These are phyloP conservation scores for Cetoscarus ocellatus DNA, from an alignment of 2,797 vertebrate genomes.

Conservation along the genomic window DNA sequence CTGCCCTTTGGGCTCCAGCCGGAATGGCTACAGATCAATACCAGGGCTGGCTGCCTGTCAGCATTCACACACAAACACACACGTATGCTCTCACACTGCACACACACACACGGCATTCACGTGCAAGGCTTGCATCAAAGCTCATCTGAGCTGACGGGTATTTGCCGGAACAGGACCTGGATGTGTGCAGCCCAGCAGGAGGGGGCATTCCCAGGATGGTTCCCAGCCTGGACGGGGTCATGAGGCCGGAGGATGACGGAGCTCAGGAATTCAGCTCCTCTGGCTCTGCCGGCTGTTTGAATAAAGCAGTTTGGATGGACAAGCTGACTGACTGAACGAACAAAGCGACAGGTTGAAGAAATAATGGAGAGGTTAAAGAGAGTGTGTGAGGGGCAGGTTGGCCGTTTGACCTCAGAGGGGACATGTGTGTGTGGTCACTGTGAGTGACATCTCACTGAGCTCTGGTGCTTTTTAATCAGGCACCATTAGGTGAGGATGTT, in stretches of 20 bases:
- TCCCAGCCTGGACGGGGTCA: slow-evolving; percentile 41
- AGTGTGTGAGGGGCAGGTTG: slow-evolving; percentile 6
- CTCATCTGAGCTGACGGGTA: slow-evolving; percentile 49
- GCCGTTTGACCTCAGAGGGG: slow-evolving; percentile 13
- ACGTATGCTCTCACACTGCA: slow-evolving; percentile 24
- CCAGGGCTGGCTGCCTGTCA: slow-evolving; percentile 70
- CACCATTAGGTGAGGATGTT: neutral
- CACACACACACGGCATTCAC: slow-evolving; percentile 15
- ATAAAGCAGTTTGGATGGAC: slow-evolving; percentile 38
- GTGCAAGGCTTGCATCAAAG: slow-evolving; percentile 66
- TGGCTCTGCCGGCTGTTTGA: slow-evolving; percentile 36
- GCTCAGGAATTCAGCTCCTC: slow-evolving; percentile 46
- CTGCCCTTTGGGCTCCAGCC: slow-evolving; percentile 73
- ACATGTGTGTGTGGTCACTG: slow-evolving; percentile 51
- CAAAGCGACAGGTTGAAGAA: slow-evolving; percentile 67
- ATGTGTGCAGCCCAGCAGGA: slow-evolving; percentile 62
- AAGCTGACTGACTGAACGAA: slow-evolving; percentile 31
- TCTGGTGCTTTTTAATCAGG: neutral
- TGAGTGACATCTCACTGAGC: slow-evolving; percentile 19
- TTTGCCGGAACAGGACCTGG: slow-evolving; percentile 72
- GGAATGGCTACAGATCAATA: slow-evolving; percentile 78
- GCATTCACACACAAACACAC: slow-evolving; percentile 52
- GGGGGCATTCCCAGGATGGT: slow-evolving; percentile 66
- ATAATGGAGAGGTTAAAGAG: slow-evolving; percentile 31
- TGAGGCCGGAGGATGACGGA: slow-evolving; percentile 51